A percentile compares a stretch with the other conserved stretches of the same genome.
Evolutionary conservation across 2,888 invertebrate genomes (phyloP).

Genomic region (Callinectes sapidus): DNA sequence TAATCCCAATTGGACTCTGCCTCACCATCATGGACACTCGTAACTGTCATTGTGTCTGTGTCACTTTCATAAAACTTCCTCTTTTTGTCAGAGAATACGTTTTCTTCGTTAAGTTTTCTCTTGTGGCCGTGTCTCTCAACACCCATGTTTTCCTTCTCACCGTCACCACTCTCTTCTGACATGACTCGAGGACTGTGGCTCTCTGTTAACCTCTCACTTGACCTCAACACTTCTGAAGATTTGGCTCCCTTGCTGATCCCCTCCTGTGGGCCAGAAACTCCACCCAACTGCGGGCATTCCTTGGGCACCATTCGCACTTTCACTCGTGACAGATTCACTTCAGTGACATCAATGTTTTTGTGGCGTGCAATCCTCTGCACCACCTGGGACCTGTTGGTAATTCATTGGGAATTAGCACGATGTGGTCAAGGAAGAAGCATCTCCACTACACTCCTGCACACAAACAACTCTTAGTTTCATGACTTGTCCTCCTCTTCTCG

Average conservation of each 20-base stretch:
- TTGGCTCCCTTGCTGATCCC: background rate
- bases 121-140: conserved; percentile 28
- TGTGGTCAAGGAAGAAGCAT: background rate
- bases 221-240: background rate
- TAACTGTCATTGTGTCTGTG: background rate
- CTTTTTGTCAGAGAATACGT: background rate
- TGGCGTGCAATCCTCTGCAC: conserved; percentile 55
- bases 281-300: background rate
- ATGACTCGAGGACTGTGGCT: background rate
- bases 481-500: background rate
- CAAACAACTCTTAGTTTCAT: background rate
- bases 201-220: background rate
- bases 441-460: background rate
- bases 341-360: conserved; percentile 42
- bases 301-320: conserved; percentile 55
- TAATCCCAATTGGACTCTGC: background rate
- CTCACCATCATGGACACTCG: background rate
- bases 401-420: background rate
- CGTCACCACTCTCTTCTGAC: conserved; percentile 5
- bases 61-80: background rate
- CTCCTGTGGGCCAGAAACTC: background rate
- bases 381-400: conserved; percentile 48
- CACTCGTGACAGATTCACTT: conserved; percentile 58
- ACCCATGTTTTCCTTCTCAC: conserved; percentile 36
- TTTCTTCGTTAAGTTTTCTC: conserved; percentile 27